A percentile compares a stretch with the other conserved stretches of the same genome.
These are phyloP conservation scores for Pristionchus exspectatus DNA, from an alignment of 2,888 invertebrate genomes.

Conservation along the genomic window DNA sequence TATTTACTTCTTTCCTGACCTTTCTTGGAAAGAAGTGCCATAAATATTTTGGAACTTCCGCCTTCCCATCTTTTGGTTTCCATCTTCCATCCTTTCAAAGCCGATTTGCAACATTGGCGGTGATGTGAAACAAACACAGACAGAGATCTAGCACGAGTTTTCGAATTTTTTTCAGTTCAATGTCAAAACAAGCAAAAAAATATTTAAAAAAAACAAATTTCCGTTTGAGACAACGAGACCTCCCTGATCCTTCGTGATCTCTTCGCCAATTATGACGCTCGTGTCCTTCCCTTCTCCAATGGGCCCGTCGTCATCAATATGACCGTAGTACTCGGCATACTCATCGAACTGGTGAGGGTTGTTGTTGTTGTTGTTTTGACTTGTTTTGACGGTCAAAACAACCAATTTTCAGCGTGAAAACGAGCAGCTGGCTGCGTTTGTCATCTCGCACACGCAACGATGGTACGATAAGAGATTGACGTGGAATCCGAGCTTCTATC, in stretches of 20 bases:
- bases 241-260: slow-evolving; percentile 69
- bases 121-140: slow-evolving; percentile 1
- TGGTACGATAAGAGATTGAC: slow-evolving; percentile 64
- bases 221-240: slow-evolving; percentile 64
- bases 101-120: not conserved
- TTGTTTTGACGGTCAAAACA: not conserved
- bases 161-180: not conserved
- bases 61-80: not conserved
- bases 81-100: not conserved
- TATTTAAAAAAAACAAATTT: not conserved
- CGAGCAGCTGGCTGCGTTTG: slow-evolving; percentile 74
- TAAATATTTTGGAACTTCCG: not conserved
- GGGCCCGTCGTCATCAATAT: slow-evolving; percentile 74
- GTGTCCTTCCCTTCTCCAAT: slow-evolving; percentile 72
- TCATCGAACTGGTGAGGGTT: slow-evolving; percentile 68
- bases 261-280: slow-evolving; percentile 70
- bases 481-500: slow-evolving; percentile 65
- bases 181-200: not conserved
- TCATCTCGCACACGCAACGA: slow-evolving; percentile 71
- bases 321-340: slow-evolving; percentile 75
- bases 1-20: not conserved
- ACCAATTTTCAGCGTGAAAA: slow-evolving; percentile 68
- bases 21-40: not conserved
- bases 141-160: not conserved
- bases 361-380: slow-evolving; percentile 25